A percentile compares a stretch with the other conserved stretches of the same genome.
These are phyloP conservation scores for Calliphora vicina DNA, from an alignment of 1,140 invertebrate genomes.

Conservation along the genomic window DNA sequence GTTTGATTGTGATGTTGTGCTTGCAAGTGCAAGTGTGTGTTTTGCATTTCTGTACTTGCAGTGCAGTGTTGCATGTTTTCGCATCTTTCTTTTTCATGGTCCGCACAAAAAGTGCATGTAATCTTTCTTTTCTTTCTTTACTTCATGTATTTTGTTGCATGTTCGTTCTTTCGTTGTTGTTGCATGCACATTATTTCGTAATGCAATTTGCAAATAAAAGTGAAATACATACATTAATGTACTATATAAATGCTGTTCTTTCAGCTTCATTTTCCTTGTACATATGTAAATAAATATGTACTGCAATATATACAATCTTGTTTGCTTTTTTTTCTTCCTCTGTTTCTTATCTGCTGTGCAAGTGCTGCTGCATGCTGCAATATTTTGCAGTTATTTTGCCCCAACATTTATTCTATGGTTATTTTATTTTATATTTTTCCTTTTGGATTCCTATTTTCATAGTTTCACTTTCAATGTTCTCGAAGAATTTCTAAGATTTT, in stretches of 20 bases:
- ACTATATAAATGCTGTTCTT: background rate
- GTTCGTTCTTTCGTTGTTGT: background rate
- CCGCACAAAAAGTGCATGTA: background rate
- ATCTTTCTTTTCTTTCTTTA: background rate
- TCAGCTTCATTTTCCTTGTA: background rate
- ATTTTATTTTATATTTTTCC: background rate
- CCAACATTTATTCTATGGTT: no score
- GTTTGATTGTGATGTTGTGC: background rate
- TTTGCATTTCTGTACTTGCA: background rate
- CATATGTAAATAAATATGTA: no score
- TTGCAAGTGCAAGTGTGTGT: background rate
- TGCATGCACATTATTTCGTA: background rate
- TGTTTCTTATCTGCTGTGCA: background rate
- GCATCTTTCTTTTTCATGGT: background rate
- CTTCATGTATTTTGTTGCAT: background rate
- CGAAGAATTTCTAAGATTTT: background rate
- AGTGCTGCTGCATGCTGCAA: background rate
- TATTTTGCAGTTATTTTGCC: no score
- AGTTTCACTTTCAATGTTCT: background rate
- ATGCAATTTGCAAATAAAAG: slow-evolving; percentile 31
- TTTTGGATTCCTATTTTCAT: background rate
- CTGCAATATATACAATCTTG: no score
- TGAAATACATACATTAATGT: slow-evolving; percentile 4
- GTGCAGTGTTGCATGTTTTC: slow-evolving; percentile 26
- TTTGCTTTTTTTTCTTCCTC: background rate